Evolutionary conservation across 2,888 invertebrate genomes (phyloP), one percentile per base, ranked within the genome.

Genomic region (Celastrina argiolus): DNA sequence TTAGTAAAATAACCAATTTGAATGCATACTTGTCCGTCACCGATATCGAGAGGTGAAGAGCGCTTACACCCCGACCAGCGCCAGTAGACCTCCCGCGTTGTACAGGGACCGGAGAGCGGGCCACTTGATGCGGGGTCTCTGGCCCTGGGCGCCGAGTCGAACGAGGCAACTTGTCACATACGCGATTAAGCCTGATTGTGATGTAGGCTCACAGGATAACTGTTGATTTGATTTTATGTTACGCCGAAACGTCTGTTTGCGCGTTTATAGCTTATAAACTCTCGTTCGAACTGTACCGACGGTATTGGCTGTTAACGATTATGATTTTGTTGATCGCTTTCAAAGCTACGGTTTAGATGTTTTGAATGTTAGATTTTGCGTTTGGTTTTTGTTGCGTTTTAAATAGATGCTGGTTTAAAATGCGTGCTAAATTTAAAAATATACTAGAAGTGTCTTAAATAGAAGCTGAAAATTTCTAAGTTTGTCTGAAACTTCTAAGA

Each of bases 21-120:
- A 94, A 94, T 94, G 94, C 94, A 94, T 94, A 92, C 93, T 92
- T 92, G 93, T 94, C 93, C 92, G 93, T 94, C 94, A 94, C 92
- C 92, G 92, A 91, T 93, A 92, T 93, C 89, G 84, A 81, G 76
- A 81, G 79, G 81, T 83, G 81, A 75, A 78, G 83, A 79, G 81
- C 83, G 85, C 83, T 85, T 81, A 41, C 81, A 75, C 79, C 74
- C 74, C 79, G 73, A 56, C 88, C 82, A 82, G 58, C 66, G 2
- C 68, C 67, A 28, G 28, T 39, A 71, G 83, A 75, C 67, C 84
- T 70, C 4, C 74, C 72, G 14, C 64, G 22, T 5, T 51, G 10
- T 22, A 51, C 22, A 0, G 51, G 12, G 12, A 22, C 12, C 0
- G 4, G 22, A 0, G 22, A 3, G 4, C 22, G n/a, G n/a, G 5